Conservation (phyloP, 2,888 invertebrate genomes). For the Melanchra persicariae region DNA sequence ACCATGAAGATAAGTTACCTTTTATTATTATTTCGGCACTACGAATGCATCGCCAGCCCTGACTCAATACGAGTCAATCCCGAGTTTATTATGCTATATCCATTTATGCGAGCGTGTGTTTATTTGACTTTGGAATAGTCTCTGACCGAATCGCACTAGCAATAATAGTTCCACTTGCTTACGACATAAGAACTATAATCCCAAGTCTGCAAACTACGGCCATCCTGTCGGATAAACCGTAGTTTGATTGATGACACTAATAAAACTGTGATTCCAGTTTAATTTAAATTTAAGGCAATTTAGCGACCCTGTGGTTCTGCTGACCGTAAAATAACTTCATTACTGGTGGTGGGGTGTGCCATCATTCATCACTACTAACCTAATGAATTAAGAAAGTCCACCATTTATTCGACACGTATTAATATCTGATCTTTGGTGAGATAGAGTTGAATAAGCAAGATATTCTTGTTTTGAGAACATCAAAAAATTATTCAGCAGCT, state of each 20-base stretch:
- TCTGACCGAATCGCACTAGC: constrained; percentile 71
- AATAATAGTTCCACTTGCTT: constrained; percentile 72
- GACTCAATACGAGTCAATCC: constrained; percentile 83
- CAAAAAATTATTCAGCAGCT: neutral
- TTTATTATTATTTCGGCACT: constrained; percentile 8
- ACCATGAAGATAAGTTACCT: constrained; percentile 4
- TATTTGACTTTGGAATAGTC: constrained; percentile 87
- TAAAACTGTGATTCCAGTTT: constrained; percentile 90
- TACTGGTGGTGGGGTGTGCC: constrained; percentile 77
- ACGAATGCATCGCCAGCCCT: constrained; percentile 69
- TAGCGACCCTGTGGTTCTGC: constrained; percentile 83
- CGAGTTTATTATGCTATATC: constrained; percentile 85
- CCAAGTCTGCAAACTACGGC: constrained; percentile 66
- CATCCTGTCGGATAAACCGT: constrained; percentile 80
- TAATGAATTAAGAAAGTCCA: constrained; percentile 63
- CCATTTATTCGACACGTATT: constrained; percentile 42
- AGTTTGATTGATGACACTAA: constrained; percentile 90
- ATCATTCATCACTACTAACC: constrained; percentile 78
- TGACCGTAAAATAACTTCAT: constrained; percentile 88
- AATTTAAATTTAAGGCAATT: constrained; percentile 91
- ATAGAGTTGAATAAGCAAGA: neutral
- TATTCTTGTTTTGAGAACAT: neutral
- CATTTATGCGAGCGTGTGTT: constrained; percentile 88
- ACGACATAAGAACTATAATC: constrained; percentile 78
- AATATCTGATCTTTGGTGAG: constrained; percentile 14